A percentile compares a stretch with the other conserved stretches of the same genome.
These are phyloP conservation scores for Bujurquina vittata DNA, from an alignment of 2,113 vertebrate species.

Conservation along the genomic window DNA sequence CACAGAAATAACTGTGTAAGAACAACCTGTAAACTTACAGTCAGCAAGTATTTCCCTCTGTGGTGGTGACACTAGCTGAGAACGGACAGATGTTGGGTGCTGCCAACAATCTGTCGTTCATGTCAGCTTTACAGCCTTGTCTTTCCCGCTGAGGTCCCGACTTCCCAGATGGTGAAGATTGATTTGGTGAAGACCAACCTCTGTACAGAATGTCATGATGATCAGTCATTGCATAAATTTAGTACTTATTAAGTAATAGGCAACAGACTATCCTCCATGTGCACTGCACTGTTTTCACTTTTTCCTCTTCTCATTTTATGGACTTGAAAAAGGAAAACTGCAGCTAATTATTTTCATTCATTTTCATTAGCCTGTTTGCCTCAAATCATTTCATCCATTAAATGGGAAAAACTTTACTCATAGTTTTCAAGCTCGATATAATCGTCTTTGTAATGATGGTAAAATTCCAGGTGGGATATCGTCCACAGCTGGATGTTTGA, in stretches of 20 bases:
- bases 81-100: slow-evolving; percentile 35
- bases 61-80: slow-evolving; percentile 4
- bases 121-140: slow-evolving; percentile 42
- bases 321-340: neutral
- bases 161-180: slow-evolving; percentile 26
- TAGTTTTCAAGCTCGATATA: neutral
- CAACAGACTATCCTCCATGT: neutral
- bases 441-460: neutral
- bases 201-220: neutral
- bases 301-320: neutral
- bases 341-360: neutral
- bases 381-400: neutral
- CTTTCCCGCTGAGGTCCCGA: slow-evolving; percentile 8
- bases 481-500: neutral
- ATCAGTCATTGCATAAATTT: slow-evolving; percentile 18
- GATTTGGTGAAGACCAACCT: slow-evolving; percentile 34
- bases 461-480: neutral
- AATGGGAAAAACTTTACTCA: neutral
- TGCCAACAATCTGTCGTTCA: slow-evolving; percentile 60
- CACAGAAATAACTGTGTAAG: neutral
- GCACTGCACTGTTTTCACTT: neutral
- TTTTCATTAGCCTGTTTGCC: neutral
- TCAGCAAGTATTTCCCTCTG: slow-evolving; percentile 24
- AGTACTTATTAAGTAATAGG: neutral
- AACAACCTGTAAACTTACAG: neutral